Evolutionary conservation across 1,140 invertebrate species (phyloP), one percentile per base, ranked within the genome.

Genomic region (Hylyphantes graminicola): DNA sequence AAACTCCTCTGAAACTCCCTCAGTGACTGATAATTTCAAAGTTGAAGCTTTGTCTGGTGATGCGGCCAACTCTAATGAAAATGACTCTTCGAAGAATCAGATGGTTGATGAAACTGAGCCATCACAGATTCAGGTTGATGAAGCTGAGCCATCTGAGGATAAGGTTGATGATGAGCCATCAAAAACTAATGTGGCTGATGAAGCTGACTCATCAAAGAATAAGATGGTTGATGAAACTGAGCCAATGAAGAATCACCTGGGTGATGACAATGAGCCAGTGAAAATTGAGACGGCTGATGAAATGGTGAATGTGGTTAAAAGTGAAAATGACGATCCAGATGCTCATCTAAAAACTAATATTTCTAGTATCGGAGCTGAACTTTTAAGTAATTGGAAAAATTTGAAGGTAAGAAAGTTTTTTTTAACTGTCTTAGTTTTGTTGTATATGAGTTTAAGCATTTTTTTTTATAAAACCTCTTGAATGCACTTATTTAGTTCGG

Each of bases 361-460:
- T 75, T 74, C 57, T n/a, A 74, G 15, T 63, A 55, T 65, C 15
- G 80, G 55, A 54, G 35, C 50, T 15, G 80, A 75, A 21, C 80
- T 83, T 55, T 67, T 83, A 57, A 73, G n/a, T 55, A 75, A 63
- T 13, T 83, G 80, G 80, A 83, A 83, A 51, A 83, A 83, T 61
- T 65, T 83, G 68, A 83, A 83, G 21, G 80, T 83, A 54, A 74
- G 72, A 74, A 19, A 17, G 13, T 17, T 7, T 53, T 10, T 67
- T 67, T 19, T 35, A 12, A 67, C 13, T 67, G 19, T 10, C 48
- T 19, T 64, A 64, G 3, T 10, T 64, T 19, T 10, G 59, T 63
- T 63, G n/a, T 64, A 64, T 64, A 3, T 6, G 7, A 64, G 21
- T 19, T 64, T 15, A 15, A 64, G 17, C 6, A 64, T 19, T 19